Percentiles rank a stretch among this genome's conserved stretches.
Conservation (phyloP, 2,113 vertebrate species). For the Leiothrix lutea region DNA sequence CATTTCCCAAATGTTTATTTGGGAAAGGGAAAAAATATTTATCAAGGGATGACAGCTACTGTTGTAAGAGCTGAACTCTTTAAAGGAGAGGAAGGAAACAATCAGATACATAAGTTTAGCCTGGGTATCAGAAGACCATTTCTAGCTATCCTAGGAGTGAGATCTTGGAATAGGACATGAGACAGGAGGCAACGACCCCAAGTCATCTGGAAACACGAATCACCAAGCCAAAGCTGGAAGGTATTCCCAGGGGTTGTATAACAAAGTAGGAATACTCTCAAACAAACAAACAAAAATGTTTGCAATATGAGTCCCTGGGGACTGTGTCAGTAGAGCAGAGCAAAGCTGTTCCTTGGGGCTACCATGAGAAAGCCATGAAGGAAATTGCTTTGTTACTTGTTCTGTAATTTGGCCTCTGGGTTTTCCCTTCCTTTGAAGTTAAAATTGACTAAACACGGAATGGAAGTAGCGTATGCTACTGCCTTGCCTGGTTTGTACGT, state of each 20-base stretch:
- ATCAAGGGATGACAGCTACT: not conserved
- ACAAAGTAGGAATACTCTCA: not conserved
- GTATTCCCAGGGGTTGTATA: not conserved
- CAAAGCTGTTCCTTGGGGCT: not conserved
- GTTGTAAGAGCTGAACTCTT: not conserved
- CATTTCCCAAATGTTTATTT: not conserved
- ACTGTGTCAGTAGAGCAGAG: not conserved
- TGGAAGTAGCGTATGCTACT: accelerated
- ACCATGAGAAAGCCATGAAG: not conserved
- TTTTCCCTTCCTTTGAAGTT: not conserved
- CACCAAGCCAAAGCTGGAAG: not conserved
- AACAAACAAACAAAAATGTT: not conserved
- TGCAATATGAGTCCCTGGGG: not conserved
- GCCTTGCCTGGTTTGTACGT: not conserved
- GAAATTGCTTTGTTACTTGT: not conserved
- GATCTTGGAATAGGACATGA: not conserved
- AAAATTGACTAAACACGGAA: not conserved
- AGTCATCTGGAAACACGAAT: not conserved
- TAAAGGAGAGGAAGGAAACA: not conserved
- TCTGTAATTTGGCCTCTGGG: not conserved
- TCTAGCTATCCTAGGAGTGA: not conserved
- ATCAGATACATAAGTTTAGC: not conserved
- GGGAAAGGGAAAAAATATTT: not conserved
- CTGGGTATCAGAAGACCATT: not conserved
- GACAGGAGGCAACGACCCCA: not conserved